These are phyloP conservation scores for Saguinus midas DNA, from an alignment of 2,113 vertebrate species.

Conservation along the genomic window DNA sequence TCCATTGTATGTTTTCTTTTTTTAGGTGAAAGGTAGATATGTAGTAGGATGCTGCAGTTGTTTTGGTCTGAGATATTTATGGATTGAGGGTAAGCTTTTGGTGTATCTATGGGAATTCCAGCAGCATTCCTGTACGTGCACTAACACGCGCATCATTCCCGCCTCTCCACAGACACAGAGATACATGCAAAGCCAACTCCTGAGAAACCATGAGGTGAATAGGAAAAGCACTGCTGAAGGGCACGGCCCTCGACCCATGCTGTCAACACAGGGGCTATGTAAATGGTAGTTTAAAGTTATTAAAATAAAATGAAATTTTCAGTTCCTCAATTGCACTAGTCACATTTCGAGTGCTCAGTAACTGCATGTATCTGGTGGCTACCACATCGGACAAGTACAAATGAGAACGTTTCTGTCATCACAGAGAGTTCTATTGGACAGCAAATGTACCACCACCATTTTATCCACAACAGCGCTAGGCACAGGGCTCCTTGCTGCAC, in stretches of 20 bases:
- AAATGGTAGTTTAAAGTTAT: neutral
- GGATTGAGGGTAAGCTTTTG: neutral
- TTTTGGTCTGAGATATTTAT: neutral
- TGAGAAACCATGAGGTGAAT: neutral
- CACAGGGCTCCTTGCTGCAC: accelerated
- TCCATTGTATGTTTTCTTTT: neutral
- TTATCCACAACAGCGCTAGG: neutral
- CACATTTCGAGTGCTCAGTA: neutral
- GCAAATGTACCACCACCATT: too few relatives aligned
- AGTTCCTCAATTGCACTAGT: neutral
- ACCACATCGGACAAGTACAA: too few relatives aligned
- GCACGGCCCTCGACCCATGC: neutral
- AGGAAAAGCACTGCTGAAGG: neutral
- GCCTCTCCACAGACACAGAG: neutral
- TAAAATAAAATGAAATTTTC: neutral
- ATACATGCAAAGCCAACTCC: neutral
- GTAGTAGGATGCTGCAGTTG: neutral
- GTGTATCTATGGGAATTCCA: neutral
- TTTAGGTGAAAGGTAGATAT: neutral
- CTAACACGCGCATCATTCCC: neutral
- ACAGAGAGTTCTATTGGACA: neutral
- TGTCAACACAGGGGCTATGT: neutral
- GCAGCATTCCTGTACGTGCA: neutral
- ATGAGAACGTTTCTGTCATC: accelerated
- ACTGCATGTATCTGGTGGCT: neutral